Conservation (phyloP, 2,113 vertebrate species). For the Stegastes partitus region DNA sequence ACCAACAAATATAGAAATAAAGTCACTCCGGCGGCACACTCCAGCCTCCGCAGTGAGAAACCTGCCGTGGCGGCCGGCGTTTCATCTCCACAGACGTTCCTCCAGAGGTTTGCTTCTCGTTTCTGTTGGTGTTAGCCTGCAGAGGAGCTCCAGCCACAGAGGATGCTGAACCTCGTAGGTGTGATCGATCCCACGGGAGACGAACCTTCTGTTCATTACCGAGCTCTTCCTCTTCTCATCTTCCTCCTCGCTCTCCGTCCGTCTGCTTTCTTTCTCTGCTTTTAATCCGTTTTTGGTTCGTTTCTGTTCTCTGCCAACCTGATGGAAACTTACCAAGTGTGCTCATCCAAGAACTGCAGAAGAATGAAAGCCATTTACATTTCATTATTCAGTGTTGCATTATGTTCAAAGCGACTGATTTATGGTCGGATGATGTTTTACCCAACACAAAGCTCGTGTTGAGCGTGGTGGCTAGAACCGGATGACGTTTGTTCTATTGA, state of each 20-base stretch:
- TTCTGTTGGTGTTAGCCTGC: constrained; percentile 36
- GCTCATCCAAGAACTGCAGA: not conserved
- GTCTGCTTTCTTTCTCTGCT: not conserved
- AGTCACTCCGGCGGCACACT: not conserved
- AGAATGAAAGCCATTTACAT: constrained; percentile 8
- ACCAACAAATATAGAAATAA: not conserved
- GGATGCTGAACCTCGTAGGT: constrained; percentile 41
- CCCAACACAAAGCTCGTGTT: too few relatives aligned
- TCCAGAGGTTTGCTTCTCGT: constrained; percentile 14
- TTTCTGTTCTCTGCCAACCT: not conserved
- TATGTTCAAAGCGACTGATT: not conserved
- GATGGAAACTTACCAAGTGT: constrained; percentile 37
- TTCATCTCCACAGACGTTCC: constrained; percentile 24
- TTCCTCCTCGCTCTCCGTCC: constrained; percentile 20
- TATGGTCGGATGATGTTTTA: not conserved
- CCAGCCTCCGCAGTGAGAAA: not conserved
- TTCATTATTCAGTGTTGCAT: not conserved
- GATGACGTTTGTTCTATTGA: too few relatives aligned
- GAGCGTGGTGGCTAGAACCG: too few relatives aligned
- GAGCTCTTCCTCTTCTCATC: constrained; percentile 8
- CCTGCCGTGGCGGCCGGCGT: not conserved
- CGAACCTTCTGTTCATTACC: constrained; percentile 18
- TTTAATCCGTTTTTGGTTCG: not conserved
- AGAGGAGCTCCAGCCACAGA: constrained; percentile 32
- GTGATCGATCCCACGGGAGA: constrained; percentile 39